A percentile compares a stretch with the other conserved stretches of the same genome.
phyloP scores from a whole-genome alignment of 1,140 invertebrate genomes.

The Cherax quadricarinatus region DNA sequence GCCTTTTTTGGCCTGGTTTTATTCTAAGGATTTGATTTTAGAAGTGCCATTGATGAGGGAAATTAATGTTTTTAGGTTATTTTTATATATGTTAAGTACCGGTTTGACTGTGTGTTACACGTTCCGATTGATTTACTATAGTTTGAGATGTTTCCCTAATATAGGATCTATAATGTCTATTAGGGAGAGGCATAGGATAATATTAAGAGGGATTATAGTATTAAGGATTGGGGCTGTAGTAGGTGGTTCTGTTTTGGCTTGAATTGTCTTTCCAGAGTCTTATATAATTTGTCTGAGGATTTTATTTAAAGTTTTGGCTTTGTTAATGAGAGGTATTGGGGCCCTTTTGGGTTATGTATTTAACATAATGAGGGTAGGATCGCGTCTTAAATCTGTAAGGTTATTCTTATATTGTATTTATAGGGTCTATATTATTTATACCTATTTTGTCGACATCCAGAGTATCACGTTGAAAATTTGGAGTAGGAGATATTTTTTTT shows the following conservation, averaged over 20 bases:
- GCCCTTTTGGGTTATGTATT: no score
- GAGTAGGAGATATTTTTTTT: not conserved
- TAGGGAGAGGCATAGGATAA: not conserved
- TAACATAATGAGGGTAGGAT: no score
- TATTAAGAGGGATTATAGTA: slow-evolving; percentile 6
- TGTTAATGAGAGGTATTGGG: no score
- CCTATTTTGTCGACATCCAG: no score
- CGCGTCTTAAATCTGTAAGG: no score
- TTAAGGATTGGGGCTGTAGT: slow-evolving; percentile 2
- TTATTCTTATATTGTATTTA: no score
- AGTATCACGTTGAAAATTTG: no score
- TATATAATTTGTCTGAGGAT: not conserved
- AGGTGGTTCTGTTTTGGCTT: not conserved
- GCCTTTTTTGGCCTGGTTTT: slow-evolving; percentile 37
- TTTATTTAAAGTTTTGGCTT: no score
- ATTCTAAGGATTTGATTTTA: slow-evolving; percentile 54
- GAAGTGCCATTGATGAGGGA: slow-evolving; percentile 22
- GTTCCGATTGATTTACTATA: slow-evolving; percentile 12
- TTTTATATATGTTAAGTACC: slow-evolving; percentile 17
- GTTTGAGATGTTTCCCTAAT: not conserved
- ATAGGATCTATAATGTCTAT: not conserved
- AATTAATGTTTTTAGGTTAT: slow-evolving; percentile 24
- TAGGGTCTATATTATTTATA: no score
- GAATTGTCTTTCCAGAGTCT: not conserved
- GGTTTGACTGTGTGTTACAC: slow-evolving; percentile 34